phyloP scores from a whole-genome alignment of 2,113 vertebrate genomes.

The Noctilio leporinus region DNA sequence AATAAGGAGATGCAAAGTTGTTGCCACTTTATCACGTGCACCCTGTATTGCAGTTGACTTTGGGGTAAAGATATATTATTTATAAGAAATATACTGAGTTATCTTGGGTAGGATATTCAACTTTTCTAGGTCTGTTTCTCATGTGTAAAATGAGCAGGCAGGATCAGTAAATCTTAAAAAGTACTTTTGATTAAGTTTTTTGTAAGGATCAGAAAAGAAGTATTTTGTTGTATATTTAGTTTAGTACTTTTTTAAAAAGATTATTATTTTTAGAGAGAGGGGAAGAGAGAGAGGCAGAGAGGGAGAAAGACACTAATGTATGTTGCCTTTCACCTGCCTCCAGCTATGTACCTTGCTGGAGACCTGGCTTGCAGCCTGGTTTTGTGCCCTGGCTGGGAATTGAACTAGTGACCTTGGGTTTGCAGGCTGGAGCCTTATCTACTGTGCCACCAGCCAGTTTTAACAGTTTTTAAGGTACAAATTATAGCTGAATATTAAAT shows the following conservation, averaged over 20 bases:
- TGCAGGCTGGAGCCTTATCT: too few relatives aligned
- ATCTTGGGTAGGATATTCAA: background rate
- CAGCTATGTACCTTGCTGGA: too few relatives aligned
- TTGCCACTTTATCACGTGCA: too few relatives aligned
- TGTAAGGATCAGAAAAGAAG: background rate
- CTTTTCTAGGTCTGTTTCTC: background rate
- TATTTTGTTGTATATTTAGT: background rate
- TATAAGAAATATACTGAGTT: background rate
- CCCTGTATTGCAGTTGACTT: background rate
- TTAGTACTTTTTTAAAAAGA: conserved; percentile 24
- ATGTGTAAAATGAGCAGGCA: background rate
- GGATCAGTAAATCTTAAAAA: background rate
- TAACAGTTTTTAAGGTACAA: background rate
- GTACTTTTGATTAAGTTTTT: background rate
- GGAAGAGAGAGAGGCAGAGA: too few relatives aligned
- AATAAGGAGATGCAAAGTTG: too few relatives aligned
- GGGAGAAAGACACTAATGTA: too few relatives aligned
- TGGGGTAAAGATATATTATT: background rate
- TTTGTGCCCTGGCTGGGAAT: too few relatives aligned
- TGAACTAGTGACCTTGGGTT: too few relatives aligned
- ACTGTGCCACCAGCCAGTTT: too few relatives aligned
- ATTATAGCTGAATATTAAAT: background rate
- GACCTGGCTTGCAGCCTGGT: too few relatives aligned
- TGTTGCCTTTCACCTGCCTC: too few relatives aligned
- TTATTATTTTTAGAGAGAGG: too few relatives aligned